Evolutionary conservation across 2,888 invertebrate genomes (phyloP).

Genomic region (Andrena haemorrhoa): DNA sequence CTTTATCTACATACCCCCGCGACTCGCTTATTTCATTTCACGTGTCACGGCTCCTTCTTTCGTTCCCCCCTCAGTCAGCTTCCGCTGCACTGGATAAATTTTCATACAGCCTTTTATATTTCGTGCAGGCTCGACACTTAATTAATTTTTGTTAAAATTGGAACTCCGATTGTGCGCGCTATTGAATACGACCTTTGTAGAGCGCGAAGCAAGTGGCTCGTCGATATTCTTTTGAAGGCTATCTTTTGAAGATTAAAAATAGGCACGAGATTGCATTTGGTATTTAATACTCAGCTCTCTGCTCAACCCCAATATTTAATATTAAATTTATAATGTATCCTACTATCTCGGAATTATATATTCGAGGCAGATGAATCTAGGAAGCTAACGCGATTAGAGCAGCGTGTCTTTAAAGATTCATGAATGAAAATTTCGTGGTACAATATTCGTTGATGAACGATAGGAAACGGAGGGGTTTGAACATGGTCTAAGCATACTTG

Average conservation of each 20-base stretch:
- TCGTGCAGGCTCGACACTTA: not conserved
- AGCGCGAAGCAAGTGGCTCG: not conserved
- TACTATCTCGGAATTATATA: too few relatives aligned
- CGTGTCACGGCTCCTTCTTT: conserved; percentile 3
- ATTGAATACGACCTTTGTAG: not conserved
- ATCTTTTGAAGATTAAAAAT: not conserved
- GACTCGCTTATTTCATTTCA: conserved; percentile 26
- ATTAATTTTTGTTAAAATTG: conserved; percentile 14
- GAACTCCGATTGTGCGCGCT: not conserved
- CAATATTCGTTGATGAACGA: too few relatives aligned
- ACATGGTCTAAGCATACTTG: not conserved
- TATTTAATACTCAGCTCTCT: too few relatives aligned
- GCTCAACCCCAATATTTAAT: too few relatives aligned
- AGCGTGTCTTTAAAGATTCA: too few relatives aligned
- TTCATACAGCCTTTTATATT: not conserved
- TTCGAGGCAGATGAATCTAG: too few relatives aligned
- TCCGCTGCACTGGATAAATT: not conserved
- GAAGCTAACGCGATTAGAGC: too few relatives aligned
- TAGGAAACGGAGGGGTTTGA: too few relatives aligned
- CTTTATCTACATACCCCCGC: not conserved
- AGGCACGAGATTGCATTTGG: too few relatives aligned
- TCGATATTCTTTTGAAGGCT: not conserved
- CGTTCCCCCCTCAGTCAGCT: not conserved
- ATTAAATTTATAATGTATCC: too few relatives aligned
- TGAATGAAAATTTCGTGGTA: too few relatives aligned